Percentiles rank a stretch among this genome's conserved stretches.
Evolutionary conservation across 2,797 vertebrate genomes (phyloP).

Genomic region (Protonibea diacanthus): DNA sequence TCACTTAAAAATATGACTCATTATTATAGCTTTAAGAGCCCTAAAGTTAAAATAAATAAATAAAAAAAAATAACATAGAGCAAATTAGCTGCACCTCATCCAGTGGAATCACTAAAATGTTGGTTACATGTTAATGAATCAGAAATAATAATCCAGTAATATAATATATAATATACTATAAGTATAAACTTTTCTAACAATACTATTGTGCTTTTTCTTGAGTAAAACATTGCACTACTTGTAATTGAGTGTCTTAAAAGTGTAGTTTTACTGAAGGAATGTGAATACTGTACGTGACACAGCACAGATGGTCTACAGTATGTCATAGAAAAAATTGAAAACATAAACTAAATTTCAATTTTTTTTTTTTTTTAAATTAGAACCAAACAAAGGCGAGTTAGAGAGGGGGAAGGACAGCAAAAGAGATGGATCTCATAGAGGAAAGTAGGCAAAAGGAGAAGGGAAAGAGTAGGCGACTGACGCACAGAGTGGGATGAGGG

Average conservation of each 20-base stretch:
- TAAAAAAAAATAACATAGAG: neutral
- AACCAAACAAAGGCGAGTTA: slow-evolving; percentile 46
- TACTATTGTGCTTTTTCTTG: neutral
- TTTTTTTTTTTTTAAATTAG: slow-evolving; percentile 46
- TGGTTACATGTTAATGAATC: neutral
- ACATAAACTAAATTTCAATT: slow-evolving; percentile 35
- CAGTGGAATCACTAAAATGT: neutral
- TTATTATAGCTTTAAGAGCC: neutral
- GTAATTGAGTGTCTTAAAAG: neutral
- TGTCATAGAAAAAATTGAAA: slow-evolving; percentile 31
- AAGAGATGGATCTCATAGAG: slow-evolving; percentile 56
- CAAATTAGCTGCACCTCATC: neutral
- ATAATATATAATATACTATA: neutral
- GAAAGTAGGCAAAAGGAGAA: slow-evolving; percentile 64
- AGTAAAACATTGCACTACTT: neutral
- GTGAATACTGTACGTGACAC: neutral
- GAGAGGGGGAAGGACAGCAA: slow-evolving; percentile 27
- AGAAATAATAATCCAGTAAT: neutral
- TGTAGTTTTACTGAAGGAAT: neutral
- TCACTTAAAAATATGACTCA: neutral
- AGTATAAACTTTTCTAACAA: neutral
- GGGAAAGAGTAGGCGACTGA: slow-evolving; percentile 73
- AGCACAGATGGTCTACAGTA: neutral
- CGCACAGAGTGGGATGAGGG: slow-evolving; percentile 63
- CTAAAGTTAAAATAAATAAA: too few relatives aligned